Evolutionary conservation across 1,140 invertebrate species (phyloP), one percentile per base, ranked within the genome.

Genomic region (Rhagoletis zephyria): DNA sequence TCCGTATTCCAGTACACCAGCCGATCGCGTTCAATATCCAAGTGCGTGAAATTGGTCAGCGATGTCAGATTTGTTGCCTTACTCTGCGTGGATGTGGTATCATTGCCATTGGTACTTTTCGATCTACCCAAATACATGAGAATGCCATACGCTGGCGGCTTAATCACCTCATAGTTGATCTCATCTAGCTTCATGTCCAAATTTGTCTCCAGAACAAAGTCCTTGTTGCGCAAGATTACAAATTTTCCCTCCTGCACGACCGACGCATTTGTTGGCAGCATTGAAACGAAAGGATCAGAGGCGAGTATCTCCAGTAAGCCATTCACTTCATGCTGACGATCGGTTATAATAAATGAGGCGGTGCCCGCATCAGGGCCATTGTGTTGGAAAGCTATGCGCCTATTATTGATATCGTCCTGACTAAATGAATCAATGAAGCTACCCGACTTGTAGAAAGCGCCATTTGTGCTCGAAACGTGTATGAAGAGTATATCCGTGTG

Each of bases 331-430:
- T 96, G 96, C 67, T 96, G 93, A 0, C 96, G 96, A 91, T 97
- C 97, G 19, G 96, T 97, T 7, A 98, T 96, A 93, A 96, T 96
- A 67, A 98, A 95, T 2, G 95, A 94, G 48, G 97, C 95, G 89
- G 95, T 95, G 0, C 96, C 96, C 89, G 95, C 95, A 88, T 96
- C 95, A 0, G 95, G 95, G 0, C 97, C 97, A 64, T 95, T 95
- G 93, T 98, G 97, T 89, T 96, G 95, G 90, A 98, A 98, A 61
- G 97, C 92, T 12, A 99, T 95, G 81, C 95, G 90, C 10, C 95
- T 95, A 87, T 96, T 95, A 90, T 97, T 95, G 16, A 99, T 95
- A 90, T 98, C 97, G 74, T 96, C 95, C 93, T 98, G 98, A 1
- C 96, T 96, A 91, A 98, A 98, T 88, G 96, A 95, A 60, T 95